These are phyloP conservation scores for Amphilophus citrinellus DNA, from an alignment of 2,113 vertebrate genomes.

Conservation along the genomic window DNA sequence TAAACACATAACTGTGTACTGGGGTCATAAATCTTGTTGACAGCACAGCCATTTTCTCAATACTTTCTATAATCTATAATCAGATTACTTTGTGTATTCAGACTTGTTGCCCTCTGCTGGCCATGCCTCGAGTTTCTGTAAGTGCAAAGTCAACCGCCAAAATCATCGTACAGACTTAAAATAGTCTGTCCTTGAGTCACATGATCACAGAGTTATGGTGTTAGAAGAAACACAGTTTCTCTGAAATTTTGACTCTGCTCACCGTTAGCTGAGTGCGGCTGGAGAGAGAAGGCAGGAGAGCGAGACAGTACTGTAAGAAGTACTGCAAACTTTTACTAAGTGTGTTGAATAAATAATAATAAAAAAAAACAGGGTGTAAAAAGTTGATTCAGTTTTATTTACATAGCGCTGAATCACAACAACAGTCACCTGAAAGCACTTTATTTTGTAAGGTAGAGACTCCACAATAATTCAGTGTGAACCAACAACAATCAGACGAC, in stretches of 20 bases:
- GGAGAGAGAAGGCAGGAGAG: too few relatives aligned
- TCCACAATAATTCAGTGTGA: too few relatives aligned
- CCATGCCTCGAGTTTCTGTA: not conserved
- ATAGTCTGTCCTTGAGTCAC: rapidly evolving
- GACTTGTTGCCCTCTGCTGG: not conserved
- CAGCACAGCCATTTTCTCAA: not conserved
- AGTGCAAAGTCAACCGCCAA: not conserved
- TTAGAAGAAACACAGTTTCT: not conserved
- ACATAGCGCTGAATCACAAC: too few relatives aligned
- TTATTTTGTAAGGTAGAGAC: too few relatives aligned
- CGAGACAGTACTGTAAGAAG: too few relatives aligned
- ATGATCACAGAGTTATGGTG: not conserved
- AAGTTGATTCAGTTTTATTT: too few relatives aligned
- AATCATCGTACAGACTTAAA: not conserved
- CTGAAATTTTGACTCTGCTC: not conserved
- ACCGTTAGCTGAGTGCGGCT: too few relatives aligned
- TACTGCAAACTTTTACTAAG: too few relatives aligned
- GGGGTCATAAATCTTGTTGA: not conserved
- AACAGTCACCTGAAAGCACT: too few relatives aligned
- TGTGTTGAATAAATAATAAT: too few relatives aligned
- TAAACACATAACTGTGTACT: not conserved
- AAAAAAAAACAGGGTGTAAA: too few relatives aligned
- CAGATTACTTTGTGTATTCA: not conserved
- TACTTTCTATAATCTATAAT: not conserved
- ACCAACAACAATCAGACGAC: too few relatives aligned